These are phyloP conservation scores for Micromys minutus DNA, from an alignment of 2,113 vertebrate species.

Conservation along the genomic window DNA sequence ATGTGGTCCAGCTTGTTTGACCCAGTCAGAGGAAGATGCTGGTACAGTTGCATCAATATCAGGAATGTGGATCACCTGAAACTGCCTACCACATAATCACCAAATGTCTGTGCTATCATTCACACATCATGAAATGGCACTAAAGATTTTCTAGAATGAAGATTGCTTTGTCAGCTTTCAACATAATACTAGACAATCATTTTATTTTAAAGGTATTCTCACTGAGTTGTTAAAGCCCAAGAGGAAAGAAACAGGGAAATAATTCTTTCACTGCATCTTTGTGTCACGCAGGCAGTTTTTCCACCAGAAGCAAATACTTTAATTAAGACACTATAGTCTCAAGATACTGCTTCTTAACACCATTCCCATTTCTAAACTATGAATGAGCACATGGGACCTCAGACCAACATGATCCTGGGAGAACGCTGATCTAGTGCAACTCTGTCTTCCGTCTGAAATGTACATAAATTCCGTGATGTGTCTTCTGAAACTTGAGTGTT, in stretches of 20 bases:
- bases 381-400: not conserved
- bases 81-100: not conserved
- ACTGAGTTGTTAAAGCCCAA: not conserved
- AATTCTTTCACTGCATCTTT: not conserved
- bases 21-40: not conserved
- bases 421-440: not conserved
- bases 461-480: not conserved
- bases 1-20: not conserved
- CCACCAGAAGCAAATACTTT: not conserved
- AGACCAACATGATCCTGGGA: not conserved
- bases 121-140: not conserved
- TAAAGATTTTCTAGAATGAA: not conserved
- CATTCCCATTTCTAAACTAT: not conserved
- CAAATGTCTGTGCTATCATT: not conserved
- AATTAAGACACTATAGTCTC: not conserved
- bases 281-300: not conserved
- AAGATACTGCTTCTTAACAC: constrained; percentile 8
- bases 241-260: not conserved
- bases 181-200: not conserved
- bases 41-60: not conserved
- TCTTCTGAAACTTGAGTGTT: not conserved
- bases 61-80: not conserved
- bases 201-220: not conserved
- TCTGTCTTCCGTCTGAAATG: constrained; percentile 3
- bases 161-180: not conserved